Evolutionary conservation across 2,888 invertebrate genomes (phyloP), one percentile per base, ranked within the genome.

Genomic region (Cerastis leucographa): DNA sequence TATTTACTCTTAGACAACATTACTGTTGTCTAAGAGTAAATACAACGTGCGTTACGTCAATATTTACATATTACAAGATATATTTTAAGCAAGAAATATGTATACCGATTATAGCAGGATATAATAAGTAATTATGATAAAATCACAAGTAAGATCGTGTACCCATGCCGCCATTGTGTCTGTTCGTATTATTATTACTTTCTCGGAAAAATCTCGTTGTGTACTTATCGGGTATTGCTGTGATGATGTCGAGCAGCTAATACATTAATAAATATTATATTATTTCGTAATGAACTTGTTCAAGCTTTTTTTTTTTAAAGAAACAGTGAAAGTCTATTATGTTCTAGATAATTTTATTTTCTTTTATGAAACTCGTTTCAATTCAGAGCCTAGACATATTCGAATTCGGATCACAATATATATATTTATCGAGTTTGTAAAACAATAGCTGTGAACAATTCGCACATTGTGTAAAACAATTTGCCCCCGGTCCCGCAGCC

Each of bases 71-170:
- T 14, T 25, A 56, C 25, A 56, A 56, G 17, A 56, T 17, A 14
- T 56, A 2, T 56, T 56, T 8, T 56, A 25, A 56, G 54, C 14
- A 56, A 56, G 8, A 8, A 25, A 59, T 29, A 59, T 59, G 56
- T 29, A 29, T 17, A 59, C 8, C 17, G 25, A 29, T 3, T 7
- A 62, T 14, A 71, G 49, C 9, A n/a, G 29, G 56, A 84, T 62
- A 51, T 61, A 69, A 46, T 79, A 73, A 62, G 73, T 84, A 80
- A 80, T 81, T 80, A 71, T 51, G 56, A 84, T 67, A 70, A 54
- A 67, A 64, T 80, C 70, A 81, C 62, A 59, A 54, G 73, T 42
- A 56, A 51, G 14, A 42, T 42, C 44, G 61, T 25, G 66, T 66
- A 54, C 42, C 61, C 54, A 2, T n/a, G 54, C 17, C 72, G 66